These are phyloP conservation scores for Corydoras sp. DNA, from an alignment of 2,113 vertebrate genomes.

Conservation along the genomic window DNA sequence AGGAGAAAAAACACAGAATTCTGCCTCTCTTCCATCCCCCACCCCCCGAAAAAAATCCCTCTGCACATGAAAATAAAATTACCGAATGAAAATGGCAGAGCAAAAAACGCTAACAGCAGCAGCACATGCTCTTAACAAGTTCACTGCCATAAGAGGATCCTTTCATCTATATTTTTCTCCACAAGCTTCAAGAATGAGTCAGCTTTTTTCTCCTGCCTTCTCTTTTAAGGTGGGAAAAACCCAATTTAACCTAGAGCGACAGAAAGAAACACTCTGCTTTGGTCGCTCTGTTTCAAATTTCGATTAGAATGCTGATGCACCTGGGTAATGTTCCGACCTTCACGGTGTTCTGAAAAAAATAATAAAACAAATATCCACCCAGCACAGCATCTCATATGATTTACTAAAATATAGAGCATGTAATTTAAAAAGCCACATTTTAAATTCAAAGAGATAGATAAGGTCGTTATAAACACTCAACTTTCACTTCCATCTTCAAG, in stretches of 20 bases:
- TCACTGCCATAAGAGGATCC: slow-evolving; percentile 66
- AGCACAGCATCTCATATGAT: too few species aligned
- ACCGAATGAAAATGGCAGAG: slow-evolving; percentile 4
- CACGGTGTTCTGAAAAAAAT: too few species aligned
- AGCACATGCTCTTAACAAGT: slow-evolving; percentile 55
- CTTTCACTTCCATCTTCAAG: too few species aligned
- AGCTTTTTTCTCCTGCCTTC: slow-evolving; percentile 42
- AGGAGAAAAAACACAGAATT: slow-evolving; percentile 1
- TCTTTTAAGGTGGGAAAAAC: slow-evolving; percentile 28
- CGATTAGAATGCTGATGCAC: neutral
- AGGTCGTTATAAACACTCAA: too few species aligned
- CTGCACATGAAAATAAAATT: slow-evolving; percentile 17
- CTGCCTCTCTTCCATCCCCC: neutral
- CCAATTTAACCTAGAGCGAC: slow-evolving; percentile 33
- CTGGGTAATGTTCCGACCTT: too few species aligned
- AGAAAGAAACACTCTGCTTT: slow-evolving; percentile 8
- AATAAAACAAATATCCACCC: too few species aligned
- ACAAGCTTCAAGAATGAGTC: slow-evolving; percentile 51
- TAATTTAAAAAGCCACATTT: too few species aligned
- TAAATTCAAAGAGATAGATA: too few species aligned
- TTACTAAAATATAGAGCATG: too few species aligned
- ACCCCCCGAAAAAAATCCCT: neutral
- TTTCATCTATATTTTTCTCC: slow-evolving; percentile 49
- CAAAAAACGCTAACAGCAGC: slow-evolving; percentile 49
- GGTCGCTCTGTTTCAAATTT: slow-evolving; percentile 27